phyloP scores from a whole-genome alignment of 2,888 invertebrate genomes.

The Zeuzera pyrina region DNA sequence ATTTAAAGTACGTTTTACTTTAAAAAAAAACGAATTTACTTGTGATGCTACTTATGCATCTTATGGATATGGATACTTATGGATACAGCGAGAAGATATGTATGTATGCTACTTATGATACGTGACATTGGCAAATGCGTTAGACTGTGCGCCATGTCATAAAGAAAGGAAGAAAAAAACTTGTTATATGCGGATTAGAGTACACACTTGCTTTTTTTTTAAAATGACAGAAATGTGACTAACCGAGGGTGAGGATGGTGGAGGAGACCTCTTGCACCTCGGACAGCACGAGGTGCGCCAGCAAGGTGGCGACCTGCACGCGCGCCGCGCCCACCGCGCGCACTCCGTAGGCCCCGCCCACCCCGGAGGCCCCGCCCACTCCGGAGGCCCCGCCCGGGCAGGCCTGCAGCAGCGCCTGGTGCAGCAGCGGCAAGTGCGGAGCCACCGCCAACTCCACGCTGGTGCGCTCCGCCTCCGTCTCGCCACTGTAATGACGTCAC shows the following conservation, averaged over 20 bases:
- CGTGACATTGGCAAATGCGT: too few relatives aligned
- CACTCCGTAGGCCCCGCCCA: conserved; percentile 53
- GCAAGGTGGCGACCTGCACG: conserved; percentile 84
- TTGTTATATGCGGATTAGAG: too few relatives aligned
- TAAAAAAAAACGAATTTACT: too few relatives aligned
- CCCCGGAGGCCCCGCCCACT: conserved; percentile 22
- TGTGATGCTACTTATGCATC: too few relatives aligned
- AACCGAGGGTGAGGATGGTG: conserved; percentile 74
- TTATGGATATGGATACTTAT: too few relatives aligned
- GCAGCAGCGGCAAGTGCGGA: conserved; percentile 61
- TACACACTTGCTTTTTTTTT: too few relatives aligned
- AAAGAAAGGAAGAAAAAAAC: too few relatives aligned
- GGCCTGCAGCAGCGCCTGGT: conserved; percentile 48
- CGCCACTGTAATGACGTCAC: conserved; percentile 8
- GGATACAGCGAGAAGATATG: too few relatives aligned
- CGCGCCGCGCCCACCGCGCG: conserved; percentile 83
- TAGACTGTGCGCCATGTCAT: too few relatives aligned
- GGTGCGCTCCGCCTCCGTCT: conserved; percentile 17
- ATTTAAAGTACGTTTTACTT: too few relatives aligned
- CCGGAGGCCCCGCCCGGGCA: conserved; percentile 2
- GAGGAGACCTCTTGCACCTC: conserved; percentile 81
- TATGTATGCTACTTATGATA: too few relatives aligned
- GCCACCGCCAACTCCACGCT: conserved; percentile 51
- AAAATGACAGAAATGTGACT: too few relatives aligned
- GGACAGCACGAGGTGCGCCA: conserved; percentile 82